phyloP scores from a whole-genome alignment of 1,140 invertebrate species.

The Contarinia nasturtii region DNA sequence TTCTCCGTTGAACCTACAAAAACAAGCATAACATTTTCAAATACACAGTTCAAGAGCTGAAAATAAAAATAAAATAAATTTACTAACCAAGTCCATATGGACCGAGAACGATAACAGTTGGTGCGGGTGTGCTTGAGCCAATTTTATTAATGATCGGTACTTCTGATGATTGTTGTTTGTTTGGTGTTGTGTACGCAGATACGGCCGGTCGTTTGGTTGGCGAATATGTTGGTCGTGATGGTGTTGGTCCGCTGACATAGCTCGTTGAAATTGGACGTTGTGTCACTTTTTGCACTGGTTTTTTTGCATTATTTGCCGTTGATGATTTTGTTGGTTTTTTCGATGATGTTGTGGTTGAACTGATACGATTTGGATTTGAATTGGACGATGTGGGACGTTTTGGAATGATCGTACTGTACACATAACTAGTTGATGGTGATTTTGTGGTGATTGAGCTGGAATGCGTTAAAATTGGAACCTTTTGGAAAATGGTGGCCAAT shows the following conservation, averaged over 20 bases:
- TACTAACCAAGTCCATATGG: not conserved
- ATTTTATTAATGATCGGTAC: slow-evolving; percentile 8
- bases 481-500: not conserved
- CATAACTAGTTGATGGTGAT: slow-evolving; percentile 24
- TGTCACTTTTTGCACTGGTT: not conserved
- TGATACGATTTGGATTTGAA: not conserved
- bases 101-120: not conserved
- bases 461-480: not conserved
- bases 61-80: not conserved
- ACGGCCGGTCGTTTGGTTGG: slow-evolving; percentile 10
- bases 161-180: slow-evolving; percentile 5
- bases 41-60: too few species aligned
- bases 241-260: slow-evolving; percentile 32
- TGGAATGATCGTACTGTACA: not conserved
- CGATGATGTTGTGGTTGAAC: not conserved
- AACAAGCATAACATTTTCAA: too few species aligned
- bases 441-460: not conserved
- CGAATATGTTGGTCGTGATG: slow-evolving; percentile 13
- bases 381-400: not conserved
- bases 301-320: not conserved
- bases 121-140: not conserved
- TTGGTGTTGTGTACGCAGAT: slow-evolving; percentile 4
- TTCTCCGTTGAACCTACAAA: slow-evolving; percentile 13
- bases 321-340: not conserved
- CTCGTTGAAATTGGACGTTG: slow-evolving; percentile 31